Evolutionary conservation across 2,797 vertebrate species (phyloP).

Genomic region (Tadarida brasiliensis): DNA sequence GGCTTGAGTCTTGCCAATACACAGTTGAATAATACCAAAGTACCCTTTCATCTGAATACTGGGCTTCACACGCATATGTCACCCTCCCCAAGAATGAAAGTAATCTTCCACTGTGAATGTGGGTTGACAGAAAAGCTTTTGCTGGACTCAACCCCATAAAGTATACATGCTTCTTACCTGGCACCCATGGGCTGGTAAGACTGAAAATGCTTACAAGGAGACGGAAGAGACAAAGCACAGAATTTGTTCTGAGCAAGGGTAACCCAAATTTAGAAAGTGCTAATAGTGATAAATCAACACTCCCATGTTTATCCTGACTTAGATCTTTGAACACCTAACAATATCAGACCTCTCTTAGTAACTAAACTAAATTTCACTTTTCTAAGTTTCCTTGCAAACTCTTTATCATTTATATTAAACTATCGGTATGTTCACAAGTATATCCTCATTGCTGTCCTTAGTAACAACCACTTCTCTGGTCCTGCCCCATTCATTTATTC

Average conservation of each 20-base stretch:
- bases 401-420: conserved; percentile 21
- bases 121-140: conserved; percentile 71
- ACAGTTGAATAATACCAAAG: conserved; percentile 72
- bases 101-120: conserved; percentile 75
- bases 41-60: conserved; percentile 76
- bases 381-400: conserved; percentile 19
- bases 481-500: neutral
- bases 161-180: conserved; percentile 67
- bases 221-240: conserved; percentile 77
- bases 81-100: conserved; percentile 75
- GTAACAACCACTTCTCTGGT: neutral
- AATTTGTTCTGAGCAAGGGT: conserved; percentile 77
- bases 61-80: conserved; percentile 9
- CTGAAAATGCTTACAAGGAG: conserved; percentile 68
- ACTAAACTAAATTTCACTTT: conserved; percentile 44
- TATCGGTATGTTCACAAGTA: neutral
- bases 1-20: conserved; percentile 71
- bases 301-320: conserved; percentile 56
- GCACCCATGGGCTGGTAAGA: neutral
- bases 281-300: conserved; percentile 66
- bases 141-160: conserved; percentile 64
- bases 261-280: conserved; percentile 79
- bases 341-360: neutral
- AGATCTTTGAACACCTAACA: conserved; percentile 26
- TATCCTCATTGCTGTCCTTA: neutral